Base-by-base conservation (phyloP, 2,888 invertebrate species). In the Brachypterus glaber region DNA sequence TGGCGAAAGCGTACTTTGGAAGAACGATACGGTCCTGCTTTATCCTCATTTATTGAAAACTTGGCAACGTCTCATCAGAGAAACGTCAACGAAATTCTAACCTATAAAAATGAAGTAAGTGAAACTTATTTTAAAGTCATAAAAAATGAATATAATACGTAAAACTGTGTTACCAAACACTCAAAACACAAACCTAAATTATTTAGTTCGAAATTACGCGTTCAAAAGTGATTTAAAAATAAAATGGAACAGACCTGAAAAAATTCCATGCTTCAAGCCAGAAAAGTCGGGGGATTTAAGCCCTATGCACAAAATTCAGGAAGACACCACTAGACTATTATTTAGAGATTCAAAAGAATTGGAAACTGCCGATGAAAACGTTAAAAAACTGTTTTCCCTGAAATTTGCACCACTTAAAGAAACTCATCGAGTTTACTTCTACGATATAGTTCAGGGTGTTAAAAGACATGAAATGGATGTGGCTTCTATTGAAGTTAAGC, bases 241-340 rank as follows among this genome's bases (percentile, higher is more conserved):
- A 30, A 80, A 82, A 69, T 88, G 87, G 87, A 71, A 76, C 4
- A 71, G 77, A 17, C 88, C 88, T 0, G 74, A 74, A 17, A 78
- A 78, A 58, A 70, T 84, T 13, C 69, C 77, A 0, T 71, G 74
- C 30, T 73, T 72, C 43, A 72, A 76, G 51, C 76, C 84, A 0
- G 71, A 73, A 50, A 79, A 74, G 54, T 80, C 80, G 48, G 85
- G 88, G 0, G 88, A 89, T 60, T 63, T 79, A 18, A 71, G 73
- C 44, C 60, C 72, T 12, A 54, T 77, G 27, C 68, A 75, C 1
- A 12, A 27, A 47, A 56, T 83, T n/a, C 67, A 76, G 41, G 58
- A 67, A n/a, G 65, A 65, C 5, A 64, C 73, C 41, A 47, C 72
- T 21, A 65, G 73, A 4, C 47, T 60, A 11, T 66, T 72, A 15